Percentiles rank a stretch among this genome's conserved stretches.
Conservation (phyloP, 2,797 vertebrate genomes). For the Chaetophractus vellerosus region DNA sequence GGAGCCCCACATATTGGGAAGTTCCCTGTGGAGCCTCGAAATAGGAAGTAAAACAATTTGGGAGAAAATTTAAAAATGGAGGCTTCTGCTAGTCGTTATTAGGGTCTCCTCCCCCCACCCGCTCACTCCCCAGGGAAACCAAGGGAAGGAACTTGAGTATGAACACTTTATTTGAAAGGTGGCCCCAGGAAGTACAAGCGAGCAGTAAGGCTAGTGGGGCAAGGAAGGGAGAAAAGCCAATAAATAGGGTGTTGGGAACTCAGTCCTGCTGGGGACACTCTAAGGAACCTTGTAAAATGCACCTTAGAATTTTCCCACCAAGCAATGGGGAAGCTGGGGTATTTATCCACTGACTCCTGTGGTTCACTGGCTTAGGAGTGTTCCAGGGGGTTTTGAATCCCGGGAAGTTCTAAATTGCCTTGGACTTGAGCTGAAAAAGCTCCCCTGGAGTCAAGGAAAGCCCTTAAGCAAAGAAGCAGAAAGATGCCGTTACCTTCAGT, state of each 20-base stretch:
- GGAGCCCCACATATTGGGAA: neutral
- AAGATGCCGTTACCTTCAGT: neutral
- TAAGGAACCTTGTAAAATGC: neutral
- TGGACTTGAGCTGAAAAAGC: neutral
- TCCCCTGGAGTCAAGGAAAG: neutral
- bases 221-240: neutral
- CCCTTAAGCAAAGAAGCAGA: neutral
- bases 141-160: neutral
- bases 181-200: neutral
- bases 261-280: neutral
- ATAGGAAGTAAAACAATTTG: neutral
- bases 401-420: neutral
- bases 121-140: neutral
- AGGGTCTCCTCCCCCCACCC: no score
- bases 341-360: neutral
- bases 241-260: no score
- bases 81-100: neutral
- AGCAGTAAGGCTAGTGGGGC: neutral
- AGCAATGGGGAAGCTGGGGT: neutral
- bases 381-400: neutral
- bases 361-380: neutral
- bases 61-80: neutral
- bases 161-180: neutral
- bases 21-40: neutral
- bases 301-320: neutral